Percentiles rank a stretch among this genome's conserved stretches.
These are phyloP conservation scores for Aphaenogaster rudis DNA, from an alignment of 1,140 invertebrate species.

Conservation along the genomic window DNA sequence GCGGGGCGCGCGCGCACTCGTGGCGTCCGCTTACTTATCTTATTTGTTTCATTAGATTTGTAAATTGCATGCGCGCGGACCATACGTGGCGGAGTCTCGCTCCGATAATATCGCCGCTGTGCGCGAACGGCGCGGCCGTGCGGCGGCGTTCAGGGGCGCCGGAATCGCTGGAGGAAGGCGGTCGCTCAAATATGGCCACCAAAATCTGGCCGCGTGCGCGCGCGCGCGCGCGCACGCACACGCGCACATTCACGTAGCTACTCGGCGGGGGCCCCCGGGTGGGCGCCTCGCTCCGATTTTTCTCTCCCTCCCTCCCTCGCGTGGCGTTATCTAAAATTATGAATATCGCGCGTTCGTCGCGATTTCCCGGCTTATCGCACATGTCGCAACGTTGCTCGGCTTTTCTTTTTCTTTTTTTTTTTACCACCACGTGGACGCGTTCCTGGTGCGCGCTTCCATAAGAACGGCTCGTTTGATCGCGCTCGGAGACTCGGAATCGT, in stretches of 20 bases:
- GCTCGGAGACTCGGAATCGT: too few relatives aligned
- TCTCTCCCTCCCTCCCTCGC: too few relatives aligned
- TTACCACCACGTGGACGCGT: not conserved
- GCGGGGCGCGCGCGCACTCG: not conserved
- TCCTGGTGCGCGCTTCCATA: too few relatives aligned
- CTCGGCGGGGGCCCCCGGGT: not conserved
- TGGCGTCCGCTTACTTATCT: slow-evolving; percentile 19
- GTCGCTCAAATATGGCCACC: slow-evolving; percentile 68
- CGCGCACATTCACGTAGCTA: not conserved
- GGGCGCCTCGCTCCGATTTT: not conserved
- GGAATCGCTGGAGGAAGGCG: not conserved
- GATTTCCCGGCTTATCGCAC: not conserved
- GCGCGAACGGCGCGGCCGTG: not conserved
- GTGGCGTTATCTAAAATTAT: not conserved
- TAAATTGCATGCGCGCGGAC: slow-evolving; percentile 36
- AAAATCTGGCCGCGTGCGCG: not conserved
- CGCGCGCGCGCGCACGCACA: too few relatives aligned
- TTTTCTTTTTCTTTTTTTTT: not conserved
- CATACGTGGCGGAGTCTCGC: slow-evolving; percentile 11
- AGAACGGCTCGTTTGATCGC: too few relatives aligned
- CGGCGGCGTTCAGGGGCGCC: not conserved
- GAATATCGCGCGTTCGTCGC: not conserved
- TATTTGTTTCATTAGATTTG: slow-evolving; percentile 54
- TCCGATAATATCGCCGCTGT: slow-evolving; percentile 10
- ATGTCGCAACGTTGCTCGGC: not conserved